Evolutionary conservation across 30 jellyfish, hydroid and myxozoan genomes (phyloP).

Genomic region (Pseudorhiza aurosa): DNA sequence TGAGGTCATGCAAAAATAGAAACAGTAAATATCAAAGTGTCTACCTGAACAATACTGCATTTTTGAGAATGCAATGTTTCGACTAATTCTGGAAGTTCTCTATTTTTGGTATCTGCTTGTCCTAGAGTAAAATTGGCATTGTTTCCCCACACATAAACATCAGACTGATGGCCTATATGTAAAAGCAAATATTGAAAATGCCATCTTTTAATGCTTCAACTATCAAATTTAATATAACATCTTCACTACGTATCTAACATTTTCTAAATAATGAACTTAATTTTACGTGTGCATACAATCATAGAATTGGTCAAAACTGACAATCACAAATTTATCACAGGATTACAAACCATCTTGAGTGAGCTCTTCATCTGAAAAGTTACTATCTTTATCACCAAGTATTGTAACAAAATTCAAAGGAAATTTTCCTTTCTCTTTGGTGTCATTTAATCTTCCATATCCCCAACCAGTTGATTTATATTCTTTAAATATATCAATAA

Average conservation of each 20-base stretch:
- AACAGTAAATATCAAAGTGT: neutral
- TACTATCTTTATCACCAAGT: conserved; percentile 30
- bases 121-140: conserved; percentile 77
- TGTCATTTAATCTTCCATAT: conserved; percentile 51
- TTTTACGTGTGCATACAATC: too few relatives aligned
- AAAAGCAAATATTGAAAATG: too few relatives aligned
- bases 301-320: too few relatives aligned
- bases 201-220: too few relatives aligned
- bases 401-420: conserved; percentile 76
- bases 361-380: conserved; percentile 28
- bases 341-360: conserved; percentile 23
- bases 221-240: too few relatives aligned
- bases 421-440: conserved; percentile 63
- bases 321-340: too few relatives aligned
- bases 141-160: conserved; percentile 86
- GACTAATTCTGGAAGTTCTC: conserved; percentile 69
- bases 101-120: conserved; percentile 57
- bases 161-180: conserved; percentile 60
- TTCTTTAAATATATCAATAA: conserved; percentile 57
- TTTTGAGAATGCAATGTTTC: conserved; percentile 22
- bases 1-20: too few relatives aligned
- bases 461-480: conserved; percentile 80
- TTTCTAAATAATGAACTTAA: too few relatives aligned
- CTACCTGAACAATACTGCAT: conserved; percentile 45
- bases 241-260: too few relatives aligned